Evolutionary conservation across 2,113 vertebrate species (phyloP), one percentile per base, ranked within the genome.

Genomic region (Cichladusa arquata): DNA sequence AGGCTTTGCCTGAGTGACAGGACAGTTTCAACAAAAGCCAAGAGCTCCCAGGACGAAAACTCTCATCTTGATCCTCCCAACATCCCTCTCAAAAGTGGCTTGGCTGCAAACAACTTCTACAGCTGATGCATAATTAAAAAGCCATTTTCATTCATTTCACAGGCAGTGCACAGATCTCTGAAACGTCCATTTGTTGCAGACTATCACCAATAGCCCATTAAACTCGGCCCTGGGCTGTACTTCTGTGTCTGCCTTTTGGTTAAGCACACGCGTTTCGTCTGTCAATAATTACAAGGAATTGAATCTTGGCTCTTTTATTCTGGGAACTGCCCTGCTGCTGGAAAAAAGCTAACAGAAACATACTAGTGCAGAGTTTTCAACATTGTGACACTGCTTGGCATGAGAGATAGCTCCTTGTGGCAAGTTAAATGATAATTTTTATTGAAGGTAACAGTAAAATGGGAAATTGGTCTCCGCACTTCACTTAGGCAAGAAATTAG

Each of bases 261-360:
- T 67, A 74, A 95, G 47, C 76, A 50, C 82, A 45, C 48, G 64
- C 14, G 8, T 90, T 96, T 94, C 1, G 28, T 56, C 91, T 95
- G 84, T 96, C 95, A 94, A 91, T 95, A 95, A 96, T 96, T 92
- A 93, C 57, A 89, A 66, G 90, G 79, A 86, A 81, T n/a, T 26
- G 69, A 92, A 73, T 80, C 61, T 91, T 80, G 92, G 66, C 90
- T 81, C 42, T 64, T 74, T 89, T 66, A 81, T 86, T 92, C 82
- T 71, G 74, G 71, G 71, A 95, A 50, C 89, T 94, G 74, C 90
- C 86, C 53, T 79, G 76, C 85, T 97, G 89, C 90, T 96, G 72
- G 92, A 96, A 90, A 93, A 92, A 91, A 72, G 72, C 56, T 70
- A 88, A 64, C 34, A 82, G 93, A 94, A 96, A 80, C 60, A 28